Evolutionary conservation across 2,113 vertebrate species (phyloP), one percentile per base, ranked within the genome.

Genomic region (Neolamprologus brichardi): DNA sequence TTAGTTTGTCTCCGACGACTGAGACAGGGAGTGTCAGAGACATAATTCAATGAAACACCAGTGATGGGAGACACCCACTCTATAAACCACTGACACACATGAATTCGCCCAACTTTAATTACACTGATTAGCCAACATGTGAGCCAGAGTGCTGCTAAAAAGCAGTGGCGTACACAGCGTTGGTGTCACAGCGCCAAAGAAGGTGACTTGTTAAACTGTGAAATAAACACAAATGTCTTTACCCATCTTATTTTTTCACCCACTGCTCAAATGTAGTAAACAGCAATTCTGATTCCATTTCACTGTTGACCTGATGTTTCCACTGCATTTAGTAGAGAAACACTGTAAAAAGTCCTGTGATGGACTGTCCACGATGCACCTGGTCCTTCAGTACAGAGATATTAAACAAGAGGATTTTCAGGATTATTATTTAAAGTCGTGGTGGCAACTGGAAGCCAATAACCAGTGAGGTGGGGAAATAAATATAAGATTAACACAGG

Each of bases 61-160:
- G 34, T 10, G 37, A 75, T 84, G 56, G 81, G 58, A 88, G 79
- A 83, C 79, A 60, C 87, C 87, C 80, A 87, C 82, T 79, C 10
- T 5, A 91, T 90, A 87, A 92, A 91, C 64, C 84, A 90, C 86
- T 88, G 82, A 90, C 84, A 89, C 53, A 89, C 89, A 82, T 75
- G 82, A 62, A 85, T 82, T 88, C 3, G 5, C 62, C 51, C 77
- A 56, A 85, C 86, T 91, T 91, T 90, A 91, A 93, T 92, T 90
- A 93, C 86, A 93, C 89, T 87, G 77, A 92, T 91, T 82, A 91
- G 84, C 37, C 79, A 87, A 52, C 84, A 87, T 84, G 53, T 39
- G 86, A 92, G 84, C 70, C 87, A 60, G 77, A 79, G 56, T 10
- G n/a, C 79, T 54, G 54, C 78, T 77, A 20, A 75, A 82, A 82